A percentile compares a stretch with the other conserved stretches of the same genome.
phyloP scores from a whole-genome alignment of 2,797 vertebrate species.

The Prionace glauca region DNA sequence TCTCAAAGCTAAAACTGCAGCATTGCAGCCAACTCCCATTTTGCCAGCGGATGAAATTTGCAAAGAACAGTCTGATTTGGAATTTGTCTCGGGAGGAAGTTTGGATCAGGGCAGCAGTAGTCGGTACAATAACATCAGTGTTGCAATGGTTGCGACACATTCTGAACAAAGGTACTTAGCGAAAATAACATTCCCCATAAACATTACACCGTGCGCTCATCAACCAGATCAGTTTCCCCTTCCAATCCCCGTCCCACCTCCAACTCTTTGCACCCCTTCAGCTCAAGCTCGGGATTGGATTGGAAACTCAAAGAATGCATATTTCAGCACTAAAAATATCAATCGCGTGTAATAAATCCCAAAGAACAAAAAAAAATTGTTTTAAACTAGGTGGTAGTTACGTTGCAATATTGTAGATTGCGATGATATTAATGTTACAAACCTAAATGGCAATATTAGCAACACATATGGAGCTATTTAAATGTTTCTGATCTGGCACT shows the following conservation, averaged over 20 bases:
- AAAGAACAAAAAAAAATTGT: neutral
- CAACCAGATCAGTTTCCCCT: neutral
- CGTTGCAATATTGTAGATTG: neutral
- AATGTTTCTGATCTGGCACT: neutral
- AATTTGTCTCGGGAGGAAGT: neutral
- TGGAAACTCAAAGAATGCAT: neutral
- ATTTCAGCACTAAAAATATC: neutral
- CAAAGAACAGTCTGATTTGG: neutral
- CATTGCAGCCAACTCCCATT: neutral
- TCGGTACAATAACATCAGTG: neutral
- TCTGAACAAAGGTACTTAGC: neutral
- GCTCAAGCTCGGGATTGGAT: too few species aligned
- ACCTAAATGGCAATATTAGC: neutral
- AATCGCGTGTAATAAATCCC: neutral
- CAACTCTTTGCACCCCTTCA: neutral
- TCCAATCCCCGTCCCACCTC: too few species aligned
- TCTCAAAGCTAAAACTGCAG: neutral
- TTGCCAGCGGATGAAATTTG: neutral
- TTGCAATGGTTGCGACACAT: neutral
- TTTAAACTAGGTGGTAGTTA: neutral
- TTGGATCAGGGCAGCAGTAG: too few species aligned
- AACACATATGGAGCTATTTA: neutral
- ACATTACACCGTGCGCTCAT: neutral
- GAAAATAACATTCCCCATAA: neutral
- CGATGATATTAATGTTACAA: neutral